These are phyloP conservation scores for Macroglossus sobrinus DNA, from an alignment of 2,113 vertebrate species.

Conservation along the genomic window DNA sequence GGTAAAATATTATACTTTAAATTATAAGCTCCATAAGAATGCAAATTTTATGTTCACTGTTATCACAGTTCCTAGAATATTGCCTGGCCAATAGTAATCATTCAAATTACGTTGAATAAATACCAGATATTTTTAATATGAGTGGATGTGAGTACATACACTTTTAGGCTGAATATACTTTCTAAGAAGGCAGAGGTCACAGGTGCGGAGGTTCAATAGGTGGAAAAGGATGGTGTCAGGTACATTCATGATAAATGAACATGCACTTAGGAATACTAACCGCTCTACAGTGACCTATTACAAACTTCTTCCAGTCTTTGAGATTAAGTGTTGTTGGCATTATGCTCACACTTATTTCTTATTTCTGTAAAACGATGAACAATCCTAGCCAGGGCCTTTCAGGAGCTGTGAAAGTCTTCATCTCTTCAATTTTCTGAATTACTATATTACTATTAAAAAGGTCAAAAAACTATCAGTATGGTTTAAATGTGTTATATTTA, in stretches of 20 bases:
- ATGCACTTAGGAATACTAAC: neutral
- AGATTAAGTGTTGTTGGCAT: neutral
- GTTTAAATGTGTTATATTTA: neutral
- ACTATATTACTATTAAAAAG: neutral
- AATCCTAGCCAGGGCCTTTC: neutral
- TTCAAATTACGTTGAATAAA: neutral
- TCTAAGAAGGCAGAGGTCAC: neutral
- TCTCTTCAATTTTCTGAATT: neutral
- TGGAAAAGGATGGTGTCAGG: neutral
- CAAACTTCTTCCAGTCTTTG: neutral
- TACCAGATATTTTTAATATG: neutral
- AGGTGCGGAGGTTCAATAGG: neutral
- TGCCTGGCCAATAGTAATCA: neutral
- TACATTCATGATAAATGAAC: neutral
- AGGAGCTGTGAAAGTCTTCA: neutral
- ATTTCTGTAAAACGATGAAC: neutral
- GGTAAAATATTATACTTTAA: neutral
- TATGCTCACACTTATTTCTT: neutral
- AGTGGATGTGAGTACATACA: neutral
- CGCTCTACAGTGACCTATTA: neutral
- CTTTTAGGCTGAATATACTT: neutral
- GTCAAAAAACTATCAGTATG: neutral
- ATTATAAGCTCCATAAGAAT: neutral
- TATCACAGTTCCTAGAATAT: neutral
- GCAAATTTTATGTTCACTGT: neutral